These are phyloP conservation scores for Thera obeliscata DNA, from an alignment of 2,888 invertebrate genomes.

Conservation along the genomic window DNA sequence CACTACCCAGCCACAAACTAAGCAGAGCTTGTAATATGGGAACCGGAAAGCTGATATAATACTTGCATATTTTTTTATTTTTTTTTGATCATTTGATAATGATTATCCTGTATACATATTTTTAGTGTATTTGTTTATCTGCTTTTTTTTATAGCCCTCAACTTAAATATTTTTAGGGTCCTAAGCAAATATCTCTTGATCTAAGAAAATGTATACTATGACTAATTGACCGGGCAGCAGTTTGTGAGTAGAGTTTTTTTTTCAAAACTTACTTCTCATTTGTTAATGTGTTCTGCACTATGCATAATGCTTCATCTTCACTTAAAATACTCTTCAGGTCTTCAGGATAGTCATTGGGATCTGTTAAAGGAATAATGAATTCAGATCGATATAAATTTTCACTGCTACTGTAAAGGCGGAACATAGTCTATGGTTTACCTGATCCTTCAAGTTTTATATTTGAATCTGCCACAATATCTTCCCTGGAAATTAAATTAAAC, in stretches of 20 bases:
- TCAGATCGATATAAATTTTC: not conserved
- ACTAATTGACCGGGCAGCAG: too few relatives aligned
- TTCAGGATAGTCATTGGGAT: conserved; percentile 53
- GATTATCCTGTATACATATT: too few relatives aligned
- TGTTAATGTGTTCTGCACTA: conserved; percentile 41
- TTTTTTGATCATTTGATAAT: too few relatives aligned
- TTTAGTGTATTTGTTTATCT: too few relatives aligned
- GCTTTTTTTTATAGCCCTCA: too few relatives aligned
- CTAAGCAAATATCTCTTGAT: too few relatives aligned
- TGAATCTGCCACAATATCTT: conserved; percentile 3
- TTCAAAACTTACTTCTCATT: conserved; percentile 41
- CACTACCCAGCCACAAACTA: too few relatives aligned
- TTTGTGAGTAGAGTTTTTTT: not conserved
- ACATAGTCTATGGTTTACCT: conserved; percentile 23
- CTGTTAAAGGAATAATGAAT: conserved; percentile 4
- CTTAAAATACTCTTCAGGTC: conserved; percentile 45
- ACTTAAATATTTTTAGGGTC: too few relatives aligned
- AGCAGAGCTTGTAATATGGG: too few relatives aligned
- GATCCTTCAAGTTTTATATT: conserved; percentile 24
- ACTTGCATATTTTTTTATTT: too few relatives aligned
- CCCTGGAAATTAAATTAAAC: conserved; percentile 19
- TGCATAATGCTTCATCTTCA: conserved; percentile 46
- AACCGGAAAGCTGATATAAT: too few relatives aligned
- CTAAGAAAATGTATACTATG: too few relatives aligned
- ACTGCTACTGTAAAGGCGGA: not conserved